Conservation (phyloP, 2,113 vertebrate genomes). For the Oceanodroma tethys region DNA sequence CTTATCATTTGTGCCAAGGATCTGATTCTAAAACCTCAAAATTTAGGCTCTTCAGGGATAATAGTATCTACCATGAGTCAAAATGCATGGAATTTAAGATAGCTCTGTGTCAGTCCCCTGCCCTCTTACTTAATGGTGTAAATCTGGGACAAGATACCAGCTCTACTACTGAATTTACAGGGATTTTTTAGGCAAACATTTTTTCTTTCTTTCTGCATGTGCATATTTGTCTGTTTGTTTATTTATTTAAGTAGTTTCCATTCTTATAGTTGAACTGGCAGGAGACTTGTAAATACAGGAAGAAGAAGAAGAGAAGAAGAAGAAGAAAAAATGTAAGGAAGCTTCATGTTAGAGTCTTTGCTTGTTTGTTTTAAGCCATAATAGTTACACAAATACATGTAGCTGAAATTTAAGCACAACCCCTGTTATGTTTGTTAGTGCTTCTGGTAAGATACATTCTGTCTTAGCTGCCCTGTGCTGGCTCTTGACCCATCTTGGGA, state of each 20-base stretch:
- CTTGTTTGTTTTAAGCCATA: background rate
- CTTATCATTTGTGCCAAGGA: background rate
- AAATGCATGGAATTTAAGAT: background rate
- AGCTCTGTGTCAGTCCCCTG: background rate
- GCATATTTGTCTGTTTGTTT: background rate
- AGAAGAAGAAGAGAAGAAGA: background rate
- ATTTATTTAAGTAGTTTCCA: background rate
- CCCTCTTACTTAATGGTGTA: background rate
- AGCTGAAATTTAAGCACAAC: background rate
- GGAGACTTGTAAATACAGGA: background rate
- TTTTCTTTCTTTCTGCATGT: background rate
- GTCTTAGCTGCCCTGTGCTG: background rate
- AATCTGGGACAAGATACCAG: background rate
- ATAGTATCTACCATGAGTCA: background rate
- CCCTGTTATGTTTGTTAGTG: background rate
- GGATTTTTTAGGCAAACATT: background rate
- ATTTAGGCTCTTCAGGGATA: background rate
- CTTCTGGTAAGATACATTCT: background rate
- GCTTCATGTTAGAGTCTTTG: background rate
- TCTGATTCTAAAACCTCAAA: background rate
- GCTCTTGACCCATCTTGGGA: background rate
- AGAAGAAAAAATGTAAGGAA: background rate
- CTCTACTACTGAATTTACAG: background rate
- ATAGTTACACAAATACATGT: background rate
- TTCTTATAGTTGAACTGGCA: background rate